Conservation (phyloP, 2,113 vertebrate species). For the Delphinapterus leucas region DNA sequence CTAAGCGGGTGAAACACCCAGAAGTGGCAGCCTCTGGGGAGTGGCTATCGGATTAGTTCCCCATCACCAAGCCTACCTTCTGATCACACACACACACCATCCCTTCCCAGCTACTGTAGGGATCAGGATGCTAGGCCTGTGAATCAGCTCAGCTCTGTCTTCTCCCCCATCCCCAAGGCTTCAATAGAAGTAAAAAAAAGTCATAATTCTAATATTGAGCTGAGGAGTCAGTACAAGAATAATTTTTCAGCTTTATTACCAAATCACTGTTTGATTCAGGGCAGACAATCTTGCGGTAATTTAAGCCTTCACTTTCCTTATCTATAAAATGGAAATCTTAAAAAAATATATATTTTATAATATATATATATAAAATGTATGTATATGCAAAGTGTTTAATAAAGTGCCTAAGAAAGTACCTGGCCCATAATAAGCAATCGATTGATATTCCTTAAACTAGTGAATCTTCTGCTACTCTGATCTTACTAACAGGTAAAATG, state of each 20-base stretch:
- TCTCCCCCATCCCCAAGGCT: neutral
- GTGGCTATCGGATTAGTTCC: neutral
- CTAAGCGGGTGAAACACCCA: neutral
- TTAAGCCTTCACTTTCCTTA: neutral
- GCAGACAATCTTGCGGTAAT: neutral
- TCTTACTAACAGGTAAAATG: conserved; percentile 3
- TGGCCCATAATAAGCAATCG: neutral
- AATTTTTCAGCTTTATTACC: conserved; percentile 42
- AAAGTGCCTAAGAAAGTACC: neutral
- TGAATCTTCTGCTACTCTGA: neutral
- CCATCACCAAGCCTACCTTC: neutral
- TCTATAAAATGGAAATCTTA: neutral
- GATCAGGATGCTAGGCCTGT: neutral
- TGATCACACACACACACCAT: neutral
- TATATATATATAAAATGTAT: neutral
- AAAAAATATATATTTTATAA: neutral
- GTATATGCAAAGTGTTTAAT: neutral
- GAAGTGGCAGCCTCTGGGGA: neutral
- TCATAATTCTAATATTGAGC: neutral
- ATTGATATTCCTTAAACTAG: neutral
- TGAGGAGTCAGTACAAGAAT: neutral
- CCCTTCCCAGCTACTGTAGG: neutral
- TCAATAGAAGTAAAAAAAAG: neutral
- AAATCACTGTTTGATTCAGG: neutral
- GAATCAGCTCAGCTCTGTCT: neutral